Percentiles rank a stretch among this genome's conserved stretches.
Conservation (phyloP, 2,797 vertebrate species). For the Momotus momota region DNA sequence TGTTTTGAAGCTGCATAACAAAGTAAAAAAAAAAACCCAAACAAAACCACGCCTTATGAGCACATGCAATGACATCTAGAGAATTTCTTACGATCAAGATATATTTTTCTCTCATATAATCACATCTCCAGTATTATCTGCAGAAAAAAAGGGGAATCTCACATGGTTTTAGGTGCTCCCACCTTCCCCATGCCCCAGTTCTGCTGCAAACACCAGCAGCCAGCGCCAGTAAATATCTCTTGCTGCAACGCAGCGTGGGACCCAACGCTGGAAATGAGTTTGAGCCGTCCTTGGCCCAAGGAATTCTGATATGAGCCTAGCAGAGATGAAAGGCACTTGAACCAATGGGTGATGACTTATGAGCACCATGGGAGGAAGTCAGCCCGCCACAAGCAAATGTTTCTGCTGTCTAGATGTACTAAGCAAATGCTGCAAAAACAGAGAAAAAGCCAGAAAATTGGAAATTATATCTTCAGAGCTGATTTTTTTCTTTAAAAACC, state of each 20-base stretch:
- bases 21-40: background rate
- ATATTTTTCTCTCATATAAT: background rate
- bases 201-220: background rate
- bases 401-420: constrained; percentile 75
- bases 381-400: constrained; percentile 69
- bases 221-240: constrained; percentile 19
- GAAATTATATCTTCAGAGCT: background rate
- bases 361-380: constrained; percentile 80
- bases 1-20: background rate
- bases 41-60: background rate
- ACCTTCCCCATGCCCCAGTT: constrained; percentile 3
- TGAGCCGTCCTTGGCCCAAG: constrained; percentile 26
- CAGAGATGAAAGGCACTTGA: constrained; percentile 76
- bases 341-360: constrained; percentile 79
- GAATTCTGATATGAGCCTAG: constrained; percentile 68
- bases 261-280: constrained; percentile 54
- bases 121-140: background rate
- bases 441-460: constrained; percentile 51
- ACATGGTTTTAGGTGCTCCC: background rate
- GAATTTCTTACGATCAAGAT: background rate
- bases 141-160: background rate
- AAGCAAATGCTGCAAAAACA: constrained; percentile 74
- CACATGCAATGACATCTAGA: background rate
- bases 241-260: background rate
- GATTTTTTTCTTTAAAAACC: background rate